Evolutionary conservation across 2,113 vertebrate species (phyloP), one percentile per base, ranked within the genome.

Genomic region (Nettapus auritus): DNA sequence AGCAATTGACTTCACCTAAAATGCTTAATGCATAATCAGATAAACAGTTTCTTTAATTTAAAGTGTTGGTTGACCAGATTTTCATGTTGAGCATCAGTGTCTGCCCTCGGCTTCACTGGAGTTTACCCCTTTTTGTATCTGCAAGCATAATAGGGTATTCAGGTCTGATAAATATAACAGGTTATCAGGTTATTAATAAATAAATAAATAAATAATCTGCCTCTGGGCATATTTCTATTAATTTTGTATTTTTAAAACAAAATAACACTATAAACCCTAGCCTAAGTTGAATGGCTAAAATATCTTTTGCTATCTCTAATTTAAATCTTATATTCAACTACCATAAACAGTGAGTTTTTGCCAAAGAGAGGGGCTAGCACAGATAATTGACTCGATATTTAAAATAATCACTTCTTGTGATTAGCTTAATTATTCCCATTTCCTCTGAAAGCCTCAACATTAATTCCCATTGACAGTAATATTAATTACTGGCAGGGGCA

Each of bases 391-490:
- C 53, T 73, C 8, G 6, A 85, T 68, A 91, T 93, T 88, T 95
- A 93, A 93, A 94, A 93, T 81, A 34, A 56, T 91, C 88, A 91
- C 67, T 92, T 96, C 81, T 74, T 93, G 59, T 86, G 77, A 96
- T 94, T 96, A 96, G 69, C 62, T 87, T 96, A 95, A 97, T 97
- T 97, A 95, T 56, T 33, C 75, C 83, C 42, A 75, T 96, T 97
- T 96, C 91, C 46, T 92, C 71, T 92, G 88, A 82, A 96, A 95
- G 44, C 44, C 74, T 94, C 68, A 86, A 57, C 33, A 75, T 87
- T 91, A 86, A 95, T 97, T 96, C 79, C 76, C 66, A 93, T 67
- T 74, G 66, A 95, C 70, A 79, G 17, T 67, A 76, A 93, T 79
- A 82, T 85, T 82, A 79, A 77, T 92, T 71, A 59, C 53, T 70